Evolutionary conservation across 1,140 invertebrate genomes (phyloP), one percentile per base, ranked within the genome.

Genomic region (Philotrypesis tridentata): DNA sequence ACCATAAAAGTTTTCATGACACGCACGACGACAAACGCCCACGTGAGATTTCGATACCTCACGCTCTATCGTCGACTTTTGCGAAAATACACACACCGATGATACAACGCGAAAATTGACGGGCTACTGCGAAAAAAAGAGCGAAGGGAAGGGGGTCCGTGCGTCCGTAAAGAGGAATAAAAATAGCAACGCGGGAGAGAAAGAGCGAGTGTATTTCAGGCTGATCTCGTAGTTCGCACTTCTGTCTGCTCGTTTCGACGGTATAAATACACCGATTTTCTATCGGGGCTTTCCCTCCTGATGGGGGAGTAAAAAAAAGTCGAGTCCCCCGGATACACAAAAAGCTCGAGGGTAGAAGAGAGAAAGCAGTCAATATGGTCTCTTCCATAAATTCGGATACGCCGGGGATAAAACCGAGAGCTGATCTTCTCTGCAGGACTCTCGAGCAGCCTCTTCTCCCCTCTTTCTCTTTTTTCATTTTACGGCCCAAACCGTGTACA

Each of bases 381-480:
- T 43, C 65, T 80, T 81, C 80, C 73, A 81, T 81, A 81, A 81
- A 81, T 70, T 76, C 72, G 65, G 29, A 81, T 81, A 68, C 73
- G 43, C 60, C 29, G 40, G 11, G 43, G 61, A 76, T 76, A 76
- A 81, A 81, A 80, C 37, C 40, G 21, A 71, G 33, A 73, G 61
- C 60, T 17, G 37, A 74, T 80, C 60, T 40, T 43, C 9, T 65
- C 55, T 55, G 1, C 4, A 27, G 65, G 40, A 55, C 25, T 37
- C 23, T 40, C 55, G 67, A 43, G 7, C 37, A 37, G 29, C 7
- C 33, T 33, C 25, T 9, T 78, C 21, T 25, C 61, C n/a, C 27
- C 61, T 25, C 60, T 40, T 61, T 29, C 17, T 9, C 27, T 79
- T 79, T 72, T 70, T n/a, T 37, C 27, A 43, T 67, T 77, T 65